phyloP scores from a whole-genome alignment of 1,140 invertebrate genomes.

The Apis florea region DNA sequence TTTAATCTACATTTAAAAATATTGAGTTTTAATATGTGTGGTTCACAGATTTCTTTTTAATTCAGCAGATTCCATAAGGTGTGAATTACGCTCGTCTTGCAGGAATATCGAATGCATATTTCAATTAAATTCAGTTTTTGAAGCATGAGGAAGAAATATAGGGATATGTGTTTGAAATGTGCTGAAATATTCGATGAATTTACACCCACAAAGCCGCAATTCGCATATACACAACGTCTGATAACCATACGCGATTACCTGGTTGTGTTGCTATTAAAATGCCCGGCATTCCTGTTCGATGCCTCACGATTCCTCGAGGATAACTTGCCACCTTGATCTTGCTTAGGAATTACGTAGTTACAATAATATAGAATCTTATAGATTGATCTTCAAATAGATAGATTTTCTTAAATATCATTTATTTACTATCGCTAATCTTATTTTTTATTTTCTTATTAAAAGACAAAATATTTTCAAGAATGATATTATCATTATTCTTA shows the following conservation, averaged over 20 bases:
- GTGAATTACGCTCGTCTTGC: not conserved
- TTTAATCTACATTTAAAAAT: not conserved
- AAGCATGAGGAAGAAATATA: not conserved
- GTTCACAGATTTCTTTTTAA: not conserved
- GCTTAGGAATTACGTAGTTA: constrained; percentile 1
- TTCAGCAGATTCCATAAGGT: constrained; percentile 5
- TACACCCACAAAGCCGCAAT: constrained; percentile 17
- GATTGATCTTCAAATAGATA: not conserved
- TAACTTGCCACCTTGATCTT: constrained; percentile 44
- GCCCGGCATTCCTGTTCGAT: constrained; percentile 28
- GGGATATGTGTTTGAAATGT: not conserved
- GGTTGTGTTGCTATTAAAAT: constrained; percentile 41
- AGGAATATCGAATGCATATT: not conserved
- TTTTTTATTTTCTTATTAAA: not conserved
- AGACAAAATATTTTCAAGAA: not conserved
- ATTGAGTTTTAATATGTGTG: not conserved
- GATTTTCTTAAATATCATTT: not conserved
- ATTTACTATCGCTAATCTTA: not conserved
- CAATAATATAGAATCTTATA: not conserved
- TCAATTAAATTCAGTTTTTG: not conserved
- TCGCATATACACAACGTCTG: constrained; percentile 9
- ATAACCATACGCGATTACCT: constrained; percentile 40
- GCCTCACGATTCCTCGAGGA: constrained; percentile 32
- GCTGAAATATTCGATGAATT: constrained; percentile 4
- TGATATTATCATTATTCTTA: not conserved